Conservation (phyloP, 1,140 invertebrate species). For the Zaprionus tsacasi region DNA sequence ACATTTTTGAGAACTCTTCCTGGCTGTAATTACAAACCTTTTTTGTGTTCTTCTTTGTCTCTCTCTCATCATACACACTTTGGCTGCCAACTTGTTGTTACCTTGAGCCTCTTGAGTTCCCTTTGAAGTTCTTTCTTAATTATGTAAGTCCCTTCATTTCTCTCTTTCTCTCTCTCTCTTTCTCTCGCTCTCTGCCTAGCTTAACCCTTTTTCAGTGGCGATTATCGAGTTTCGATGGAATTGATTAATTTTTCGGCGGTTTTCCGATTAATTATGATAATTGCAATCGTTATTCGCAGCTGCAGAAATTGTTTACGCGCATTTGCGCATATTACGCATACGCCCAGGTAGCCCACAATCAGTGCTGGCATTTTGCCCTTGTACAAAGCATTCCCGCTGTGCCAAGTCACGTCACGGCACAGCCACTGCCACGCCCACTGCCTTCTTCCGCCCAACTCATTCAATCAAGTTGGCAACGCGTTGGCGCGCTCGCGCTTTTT, state of each 20-base stretch:
- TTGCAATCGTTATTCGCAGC: constrained; percentile 36
- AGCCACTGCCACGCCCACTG: constrained; percentile 16
- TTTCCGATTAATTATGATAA: constrained; percentile 32
- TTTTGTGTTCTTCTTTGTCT: neutral
- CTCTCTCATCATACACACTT: neutral
- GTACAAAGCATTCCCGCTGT: neutral
- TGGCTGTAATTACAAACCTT: neutral
- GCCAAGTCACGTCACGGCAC: constrained; percentile 2
- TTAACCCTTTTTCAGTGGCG: neutral
- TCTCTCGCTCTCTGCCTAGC: neutral
- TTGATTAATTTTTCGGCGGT: constrained; percentile 2
- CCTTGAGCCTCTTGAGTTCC: neutral
- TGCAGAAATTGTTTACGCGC: constrained; percentile 28
- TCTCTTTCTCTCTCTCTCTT: too few relatives aligned
- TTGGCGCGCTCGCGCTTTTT: constrained; percentile 44
- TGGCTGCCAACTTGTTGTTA: neutral
- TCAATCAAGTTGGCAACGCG: constrained; percentile 51
- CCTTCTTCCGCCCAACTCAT: constrained; percentile 31
- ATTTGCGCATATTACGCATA: constrained; percentile 44
- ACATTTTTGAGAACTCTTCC: neutral
- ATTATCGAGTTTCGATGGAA: constrained; percentile 7
- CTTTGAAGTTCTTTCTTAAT: constrained; percentile 6
- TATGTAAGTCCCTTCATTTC: neutral
- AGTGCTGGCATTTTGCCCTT: constrained; percentile 21
- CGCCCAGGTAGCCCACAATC: constrained; percentile 40